These are phyloP conservation scores for Peromyscus melanophrys DNA, from an alignment of 2,797 vertebrate genomes.

Conservation along the genomic window DNA sequence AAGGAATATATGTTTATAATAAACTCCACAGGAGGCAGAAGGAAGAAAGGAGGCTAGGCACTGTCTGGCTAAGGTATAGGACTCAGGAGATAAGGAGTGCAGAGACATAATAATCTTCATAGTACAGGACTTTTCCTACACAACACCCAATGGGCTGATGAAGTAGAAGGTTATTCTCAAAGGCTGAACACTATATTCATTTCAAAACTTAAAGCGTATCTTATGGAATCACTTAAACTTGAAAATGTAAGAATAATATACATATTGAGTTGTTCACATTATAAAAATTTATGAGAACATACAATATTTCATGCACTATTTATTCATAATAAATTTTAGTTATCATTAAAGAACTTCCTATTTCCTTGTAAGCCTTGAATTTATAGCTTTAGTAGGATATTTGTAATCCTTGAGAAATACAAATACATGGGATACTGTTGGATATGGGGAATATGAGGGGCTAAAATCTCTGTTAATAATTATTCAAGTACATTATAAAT, in stretches of 20 bases:
- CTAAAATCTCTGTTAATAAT: not conserved
- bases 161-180: not conserved
- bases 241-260: constrained; percentile 1
- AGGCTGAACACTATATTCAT: not conserved
- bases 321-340: constrained; percentile 52
- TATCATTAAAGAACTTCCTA: constrained; percentile 1
- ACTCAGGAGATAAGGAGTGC: not conserved
- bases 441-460: not conserved
- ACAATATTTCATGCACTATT: not conserved
- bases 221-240: constrained; percentile 4
- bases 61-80: not conserved
- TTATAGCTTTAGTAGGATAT: not conserved
- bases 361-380: not conserved
- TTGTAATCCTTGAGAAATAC: not conserved
- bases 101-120: not conserved
- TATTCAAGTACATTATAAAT: not conserved
- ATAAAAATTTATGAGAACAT: not conserved
- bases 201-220: constrained; percentile 16
- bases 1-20: not conserved
- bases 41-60: not conserved
- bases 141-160: not conserved
- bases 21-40: not conserved
- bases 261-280: not conserved
- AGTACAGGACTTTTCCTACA: not conserved
- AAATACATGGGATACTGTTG: not conserved